Evolutionary conservation across 2,113 vertebrate genomes (phyloP), one percentile per base, ranked within the genome.

Genomic region (Tragelaphus scriptus): DNA sequence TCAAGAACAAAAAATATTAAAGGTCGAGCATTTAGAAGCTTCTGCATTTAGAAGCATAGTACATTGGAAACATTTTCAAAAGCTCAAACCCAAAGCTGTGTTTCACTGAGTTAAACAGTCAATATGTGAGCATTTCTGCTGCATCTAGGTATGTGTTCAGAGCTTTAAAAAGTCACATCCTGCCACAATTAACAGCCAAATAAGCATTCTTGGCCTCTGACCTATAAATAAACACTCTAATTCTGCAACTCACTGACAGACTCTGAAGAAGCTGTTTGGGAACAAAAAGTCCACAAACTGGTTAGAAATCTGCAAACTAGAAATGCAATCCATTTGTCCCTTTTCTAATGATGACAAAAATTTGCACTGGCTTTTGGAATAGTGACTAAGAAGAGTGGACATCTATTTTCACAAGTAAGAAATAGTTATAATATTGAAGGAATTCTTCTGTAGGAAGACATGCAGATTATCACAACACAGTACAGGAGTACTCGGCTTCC

Each of bases 1-100:
- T 97, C 87, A 87, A 97, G 80, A 98, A 96, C 94, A 92, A 68
- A 95, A 92, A 94, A 77, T 94, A 95, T 30, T 90, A 92, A 95
- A 82, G 84, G 32, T 95, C 91, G 86, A 88, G 90, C 85, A 49
- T 91, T 40, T 75, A 75, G 19, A 75, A 75, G 68, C 68, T 75
- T 75, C 36, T 75, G 58, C 85, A 93, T 85, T 79, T 40, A 92
- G 47, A 80, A 94, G 85, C 36, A 47, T 19, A 84, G 55, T 56
- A 53, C 11, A 17, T 1, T 11, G 47, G 68, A 87, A 68, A 55
- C 5, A 82, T 36, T 95, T 95, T 68, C 82, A 61, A 87, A 96
- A 96, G 16, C 36, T 92, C 49, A 75, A 79, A 79, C 6, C 36
- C 95, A 79, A 93, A 49, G 55, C 26, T 82, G 56, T 36, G 91